These are phyloP conservation scores for Hydriomena furcata DNA, from an alignment of 2,888 invertebrate species.

Conservation along the genomic window DNA sequence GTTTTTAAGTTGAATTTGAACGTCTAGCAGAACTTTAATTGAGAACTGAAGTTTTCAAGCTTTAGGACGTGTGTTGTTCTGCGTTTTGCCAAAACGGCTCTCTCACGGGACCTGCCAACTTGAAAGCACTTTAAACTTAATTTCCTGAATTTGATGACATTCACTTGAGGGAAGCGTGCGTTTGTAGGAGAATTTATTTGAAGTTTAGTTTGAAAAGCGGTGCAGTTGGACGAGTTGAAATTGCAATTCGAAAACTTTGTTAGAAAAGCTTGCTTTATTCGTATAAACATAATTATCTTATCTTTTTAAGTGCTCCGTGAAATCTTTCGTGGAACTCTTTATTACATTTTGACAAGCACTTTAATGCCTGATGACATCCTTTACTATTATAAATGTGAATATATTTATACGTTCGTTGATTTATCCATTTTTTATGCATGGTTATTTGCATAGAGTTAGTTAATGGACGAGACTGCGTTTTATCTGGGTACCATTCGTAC, in stretches of 20 bases:
- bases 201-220: conserved; percentile 9
- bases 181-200: conserved; percentile 28
- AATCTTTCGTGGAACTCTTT: too few relatives aligned
- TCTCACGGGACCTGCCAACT: conserved; percentile 46
- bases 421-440: too few relatives aligned
- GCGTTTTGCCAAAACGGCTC: conserved; percentile 45
- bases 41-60: conserved; percentile 40
- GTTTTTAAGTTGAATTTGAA: conserved; percentile 35
- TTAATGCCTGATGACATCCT: too few relatives aligned
- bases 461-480: too few relatives aligned
- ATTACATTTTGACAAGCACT: too few relatives aligned
- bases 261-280: background rate
- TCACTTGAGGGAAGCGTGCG: conserved; percentile 31
- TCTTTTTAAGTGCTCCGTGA: too few relatives aligned
- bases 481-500: too few relatives aligned
- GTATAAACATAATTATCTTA: too few relatives aligned
- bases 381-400: too few relatives aligned
- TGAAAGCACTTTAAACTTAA: conserved; percentile 60
- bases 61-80: conserved; percentile 46
- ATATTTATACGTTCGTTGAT: too few relatives aligned
- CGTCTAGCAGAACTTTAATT: conserved; percentile 37
- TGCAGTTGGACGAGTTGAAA: conserved; percentile 10
- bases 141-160: conserved; percentile 51
- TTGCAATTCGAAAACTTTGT: conserved; percentile 2
- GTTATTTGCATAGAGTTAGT: too few relatives aligned